Conservation (phyloP, 2,888 invertebrate genomes). For the Synergus umbraculus region DNA sequence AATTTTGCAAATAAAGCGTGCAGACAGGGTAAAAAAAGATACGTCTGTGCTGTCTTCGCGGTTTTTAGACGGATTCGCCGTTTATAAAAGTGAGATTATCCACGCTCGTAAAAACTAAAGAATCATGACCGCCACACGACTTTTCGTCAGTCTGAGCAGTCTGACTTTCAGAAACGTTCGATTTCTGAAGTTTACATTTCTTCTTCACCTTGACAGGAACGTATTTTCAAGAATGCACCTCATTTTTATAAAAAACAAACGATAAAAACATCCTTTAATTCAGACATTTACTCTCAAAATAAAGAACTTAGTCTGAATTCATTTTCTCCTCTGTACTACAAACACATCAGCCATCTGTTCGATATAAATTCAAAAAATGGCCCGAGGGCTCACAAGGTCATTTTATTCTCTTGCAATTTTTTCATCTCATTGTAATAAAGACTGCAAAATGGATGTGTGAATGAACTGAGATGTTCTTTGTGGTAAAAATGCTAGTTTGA, state of each 20-base stretch:
- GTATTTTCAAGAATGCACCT: neutral
- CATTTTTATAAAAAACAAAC: neutral
- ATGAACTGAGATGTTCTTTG: slow-evolving; percentile 27
- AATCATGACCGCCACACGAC: neutral
- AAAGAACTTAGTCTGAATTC: neutral
- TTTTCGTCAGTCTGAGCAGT: neutral
- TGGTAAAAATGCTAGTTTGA: neutral
- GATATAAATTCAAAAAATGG: slow-evolving; percentile 2
- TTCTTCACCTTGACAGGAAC: neutral
- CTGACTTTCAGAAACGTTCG: neutral
- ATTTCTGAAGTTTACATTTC: neutral
- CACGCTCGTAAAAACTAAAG: neutral
- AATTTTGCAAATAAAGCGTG: neutral
- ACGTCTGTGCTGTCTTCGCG: slow-evolving; percentile 4
- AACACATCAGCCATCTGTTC: slow-evolving; percentile 11
- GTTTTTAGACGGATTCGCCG: neutral
- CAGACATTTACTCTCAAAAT: too few relatives aligned
- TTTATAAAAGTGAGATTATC: neutral
- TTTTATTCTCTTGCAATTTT: neutral
- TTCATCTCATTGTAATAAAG: slow-evolving; percentile 19
- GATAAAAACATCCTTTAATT: too few relatives aligned
- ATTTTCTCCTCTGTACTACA: neutral
- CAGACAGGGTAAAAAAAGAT: neutral
- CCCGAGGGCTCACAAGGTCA: neutral
- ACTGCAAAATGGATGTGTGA: slow-evolving; percentile 21